phyloP scores from a whole-genome alignment of 2,888 invertebrate species.

The Crossocerus cetratus region DNA sequence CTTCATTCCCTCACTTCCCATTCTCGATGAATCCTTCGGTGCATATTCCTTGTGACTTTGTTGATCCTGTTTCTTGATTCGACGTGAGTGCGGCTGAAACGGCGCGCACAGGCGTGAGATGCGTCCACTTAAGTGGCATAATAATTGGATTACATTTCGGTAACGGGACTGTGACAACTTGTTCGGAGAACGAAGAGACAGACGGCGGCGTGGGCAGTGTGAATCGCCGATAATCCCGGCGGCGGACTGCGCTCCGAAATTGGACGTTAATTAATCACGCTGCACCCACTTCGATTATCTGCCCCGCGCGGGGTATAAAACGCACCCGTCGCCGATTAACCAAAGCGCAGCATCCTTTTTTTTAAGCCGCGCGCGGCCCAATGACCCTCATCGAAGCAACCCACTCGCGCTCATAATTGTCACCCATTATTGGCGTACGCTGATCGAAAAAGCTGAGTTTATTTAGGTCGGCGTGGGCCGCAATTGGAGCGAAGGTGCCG shows the following conservation, averaged over 20 bases:
- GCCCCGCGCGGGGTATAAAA: not conserved
- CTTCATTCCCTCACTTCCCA: too few relatives aligned
- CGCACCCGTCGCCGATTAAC: too few relatives aligned
- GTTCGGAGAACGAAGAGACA: not conserved
- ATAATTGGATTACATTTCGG: too few relatives aligned
- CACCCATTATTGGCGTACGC: slow-evolving; percentile 44
- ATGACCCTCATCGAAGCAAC: slow-evolving; percentile 42
- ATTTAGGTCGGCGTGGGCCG: slow-evolving; percentile 49
- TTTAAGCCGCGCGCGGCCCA: slow-evolving; percentile 30
- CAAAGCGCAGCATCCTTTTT: not conserved
- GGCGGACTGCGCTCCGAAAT: too few relatives aligned
- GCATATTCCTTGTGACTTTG: too few relatives aligned
- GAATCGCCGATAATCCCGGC: not conserved
- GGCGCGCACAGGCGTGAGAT: slow-evolving; percentile 7
- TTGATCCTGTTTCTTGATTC: too few relatives aligned
- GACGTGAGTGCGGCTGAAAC: too few relatives aligned
- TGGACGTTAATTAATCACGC: slow-evolving; percentile 38
- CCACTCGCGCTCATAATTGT: slow-evolving; percentile 53
- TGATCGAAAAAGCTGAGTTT: slow-evolving; percentile 41
- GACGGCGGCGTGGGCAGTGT: not conserved
- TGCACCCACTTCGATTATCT: slow-evolving; percentile 37
- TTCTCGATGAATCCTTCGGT: too few relatives aligned
- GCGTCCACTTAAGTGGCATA: too few relatives aligned
- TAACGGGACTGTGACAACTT: not conserved
- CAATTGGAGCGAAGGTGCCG: slow-evolving; percentile 51